phyloP scores from a whole-genome alignment of 2,797 vertebrate species.

The Cyprinodon diabolis region DNA sequence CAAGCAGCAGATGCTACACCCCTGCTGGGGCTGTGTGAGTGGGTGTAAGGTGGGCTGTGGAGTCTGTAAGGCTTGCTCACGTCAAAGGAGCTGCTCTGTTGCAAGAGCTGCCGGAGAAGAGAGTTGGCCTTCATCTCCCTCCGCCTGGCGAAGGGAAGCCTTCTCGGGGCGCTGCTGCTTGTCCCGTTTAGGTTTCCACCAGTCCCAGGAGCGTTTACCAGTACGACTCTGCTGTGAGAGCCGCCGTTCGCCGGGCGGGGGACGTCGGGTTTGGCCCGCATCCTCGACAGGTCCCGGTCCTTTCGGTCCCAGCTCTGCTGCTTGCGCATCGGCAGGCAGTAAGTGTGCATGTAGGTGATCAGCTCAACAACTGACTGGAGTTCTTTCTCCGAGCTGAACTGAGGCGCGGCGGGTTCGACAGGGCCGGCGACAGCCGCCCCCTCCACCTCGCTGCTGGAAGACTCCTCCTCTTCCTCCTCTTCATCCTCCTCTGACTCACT shows the following conservation, averaged over 20 bases:
- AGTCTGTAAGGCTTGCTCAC: conserved; percentile 97
- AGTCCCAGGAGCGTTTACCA: conserved; percentile 49
- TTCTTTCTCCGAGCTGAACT: conserved; percentile 85
- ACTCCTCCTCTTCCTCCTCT: conserved; percentile 73
- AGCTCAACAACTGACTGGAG: conserved; percentile 90
- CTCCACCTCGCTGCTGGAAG: conserved; percentile 78
- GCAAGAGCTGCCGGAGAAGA: conserved; percentile 92
- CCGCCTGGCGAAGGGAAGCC: conserved; percentile 70
- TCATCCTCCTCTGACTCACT: conserved; percentile 84
- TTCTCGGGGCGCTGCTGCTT: conserved; percentile 29
- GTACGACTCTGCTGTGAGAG: conserved; percentile 68
- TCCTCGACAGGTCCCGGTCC: conserved; percentile 73
- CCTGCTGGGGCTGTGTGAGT: conserved; percentile 48
- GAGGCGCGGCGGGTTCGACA: conserved; percentile 54
- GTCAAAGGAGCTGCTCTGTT: conserved; percentile 87
- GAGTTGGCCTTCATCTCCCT: conserved; percentile 84
- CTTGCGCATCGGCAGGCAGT: conserved; percentile 93
- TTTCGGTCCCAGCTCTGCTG: conserved; percentile 80
- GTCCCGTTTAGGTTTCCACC: conserved; percentile 28
- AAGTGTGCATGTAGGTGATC: conserved; percentile 98
- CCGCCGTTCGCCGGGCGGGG: conserved; percentile 42
- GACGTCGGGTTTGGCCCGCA: conserved; percentile 49
- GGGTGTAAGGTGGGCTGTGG: conserved; percentile 88
- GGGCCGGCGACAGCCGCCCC: conserved; percentile 16
- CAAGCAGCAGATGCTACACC: conserved; percentile 14